A percentile compares a stretch with the other conserved stretches of the same genome.
Evolutionary conservation across 2,797 vertebrate species (phyloP).

Genomic region (Micropoecilia bifurca): DNA sequence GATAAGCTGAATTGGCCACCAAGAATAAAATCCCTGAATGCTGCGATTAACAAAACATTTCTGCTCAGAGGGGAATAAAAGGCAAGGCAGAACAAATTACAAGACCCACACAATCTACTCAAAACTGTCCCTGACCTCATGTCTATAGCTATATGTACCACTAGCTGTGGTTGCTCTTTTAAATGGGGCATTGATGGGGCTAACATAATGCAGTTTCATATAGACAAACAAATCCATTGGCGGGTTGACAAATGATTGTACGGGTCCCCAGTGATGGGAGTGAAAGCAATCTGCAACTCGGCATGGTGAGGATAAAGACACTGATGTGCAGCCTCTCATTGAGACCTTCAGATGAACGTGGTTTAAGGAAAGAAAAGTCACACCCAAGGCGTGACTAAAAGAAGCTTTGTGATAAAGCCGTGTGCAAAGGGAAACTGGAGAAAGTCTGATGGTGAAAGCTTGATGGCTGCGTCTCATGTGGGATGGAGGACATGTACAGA

Average conservation of each 20-base stretch:
- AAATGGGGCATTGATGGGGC: neutral
- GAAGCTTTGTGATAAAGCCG: neutral
- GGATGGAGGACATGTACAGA: neutral
- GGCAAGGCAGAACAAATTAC: neutral
- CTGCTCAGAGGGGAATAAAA: neutral
- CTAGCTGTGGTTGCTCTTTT: neutral
- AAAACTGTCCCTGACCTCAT: neutral
- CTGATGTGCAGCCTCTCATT: neutral
- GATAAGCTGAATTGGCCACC: neutral
- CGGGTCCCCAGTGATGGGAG: neutral
- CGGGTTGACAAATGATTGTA: neutral
- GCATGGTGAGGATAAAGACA: neutral
- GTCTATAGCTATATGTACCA: neutral
- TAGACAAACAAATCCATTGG: neutral
- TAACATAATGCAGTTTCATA: neutral
- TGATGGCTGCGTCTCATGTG: neutral
- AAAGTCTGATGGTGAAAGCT: neutral
- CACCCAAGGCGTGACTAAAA: neutral
- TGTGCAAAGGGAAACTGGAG: neutral
- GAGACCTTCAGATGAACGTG: conserved; percentile 1
- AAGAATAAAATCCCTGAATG: neutral
- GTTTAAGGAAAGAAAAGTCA: neutral
- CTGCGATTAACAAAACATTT: neutral
- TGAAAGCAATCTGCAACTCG: neutral
- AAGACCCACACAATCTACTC: neutral